Percentiles rank a stretch among this genome's conserved stretches.
Evolutionary conservation across 2,888 invertebrate species (phyloP).

Genomic region (Lagria hirta): DNA sequence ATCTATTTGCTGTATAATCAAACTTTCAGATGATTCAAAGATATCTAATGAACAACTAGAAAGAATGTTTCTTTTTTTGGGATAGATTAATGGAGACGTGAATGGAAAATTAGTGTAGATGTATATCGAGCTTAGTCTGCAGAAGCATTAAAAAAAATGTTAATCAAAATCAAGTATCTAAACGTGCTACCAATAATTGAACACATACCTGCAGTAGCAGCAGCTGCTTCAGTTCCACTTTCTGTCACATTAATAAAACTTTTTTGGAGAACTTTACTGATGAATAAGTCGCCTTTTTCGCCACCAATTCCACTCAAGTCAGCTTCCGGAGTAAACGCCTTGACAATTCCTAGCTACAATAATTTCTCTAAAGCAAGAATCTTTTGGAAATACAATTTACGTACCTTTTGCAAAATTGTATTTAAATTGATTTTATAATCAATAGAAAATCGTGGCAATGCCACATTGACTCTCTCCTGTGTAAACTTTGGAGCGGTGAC

Average conservation of each 20-base stretch:
- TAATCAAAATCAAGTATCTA: not conserved
- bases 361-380: conserved; percentile 3
- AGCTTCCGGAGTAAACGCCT: conserved; percentile 31
- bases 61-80: not conserved
- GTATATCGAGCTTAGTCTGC: not conserved
- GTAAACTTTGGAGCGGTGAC: not conserved
- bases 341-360: conserved; percentile 35
- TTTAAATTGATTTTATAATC: conserved; percentile 3
- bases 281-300: conserved; percentile 32
- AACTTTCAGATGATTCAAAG: not conserved
- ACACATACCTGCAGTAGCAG: conserved; percentile 45
- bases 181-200: not conserved
- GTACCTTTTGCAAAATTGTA: conserved; percentile 5
- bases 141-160: not conserved
- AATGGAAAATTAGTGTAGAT: not conserved
- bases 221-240: conserved; percentile 50
- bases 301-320: conserved; percentile 43
- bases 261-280: conserved; percentile 47
- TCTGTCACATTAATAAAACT: conserved; percentile 50
- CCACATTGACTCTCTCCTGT: conserved; percentile 1
- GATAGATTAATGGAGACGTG: not conserved
- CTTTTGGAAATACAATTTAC: conserved; percentile 2
- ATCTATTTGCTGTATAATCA: conserved; percentile 12
- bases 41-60: not conserved
- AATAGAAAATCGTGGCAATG: conserved; percentile 9